These are phyloP conservation scores for Amphiura filiformis DNA, from an alignment of 35 echinoderm and acorn worm species.

Conservation along the genomic window DNA sequence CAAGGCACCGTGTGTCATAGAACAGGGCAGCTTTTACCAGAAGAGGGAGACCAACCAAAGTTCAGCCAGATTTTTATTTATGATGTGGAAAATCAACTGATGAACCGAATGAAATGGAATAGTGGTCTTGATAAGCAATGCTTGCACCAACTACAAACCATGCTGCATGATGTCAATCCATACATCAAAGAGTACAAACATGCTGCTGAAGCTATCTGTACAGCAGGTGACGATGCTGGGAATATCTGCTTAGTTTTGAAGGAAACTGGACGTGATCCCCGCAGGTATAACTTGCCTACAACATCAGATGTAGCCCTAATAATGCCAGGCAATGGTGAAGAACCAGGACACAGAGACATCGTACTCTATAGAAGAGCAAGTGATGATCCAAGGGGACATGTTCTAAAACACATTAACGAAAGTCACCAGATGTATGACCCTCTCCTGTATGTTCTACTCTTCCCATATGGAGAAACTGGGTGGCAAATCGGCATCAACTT, in stretches of 20 bases:
- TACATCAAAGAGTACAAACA: conserved; percentile 16
- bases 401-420: conserved; percentile 1
- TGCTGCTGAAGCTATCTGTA: conserved; percentile 19
- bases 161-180: neutral
- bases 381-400: neutral
- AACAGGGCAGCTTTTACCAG: neutral
- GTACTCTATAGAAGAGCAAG: neutral
- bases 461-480: conserved; percentile 21
- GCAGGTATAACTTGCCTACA: conserved; percentile 24
- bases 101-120: neutral
- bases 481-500: neutral
- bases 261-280: neutral
- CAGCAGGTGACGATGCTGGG: too few relatives aligned
- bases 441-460: conserved; percentile 34
- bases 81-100: conserved; percentile 13
- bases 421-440: conserved; percentile 30
- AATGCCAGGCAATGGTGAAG: neutral
- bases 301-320: conserved; percentile 28
- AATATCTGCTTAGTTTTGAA: neutral
- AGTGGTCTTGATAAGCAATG: neutral
- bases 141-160: conserved; percentile 2
- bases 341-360: conserved; percentile 29
- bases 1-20: conserved; percentile 7
- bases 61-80: conserved; percentile 25
- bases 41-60: neutral